These are phyloP conservation scores for Diadophis punctatus DNA, from an alignment of 2,113 vertebrate genomes.

Conservation along the genomic window DNA sequence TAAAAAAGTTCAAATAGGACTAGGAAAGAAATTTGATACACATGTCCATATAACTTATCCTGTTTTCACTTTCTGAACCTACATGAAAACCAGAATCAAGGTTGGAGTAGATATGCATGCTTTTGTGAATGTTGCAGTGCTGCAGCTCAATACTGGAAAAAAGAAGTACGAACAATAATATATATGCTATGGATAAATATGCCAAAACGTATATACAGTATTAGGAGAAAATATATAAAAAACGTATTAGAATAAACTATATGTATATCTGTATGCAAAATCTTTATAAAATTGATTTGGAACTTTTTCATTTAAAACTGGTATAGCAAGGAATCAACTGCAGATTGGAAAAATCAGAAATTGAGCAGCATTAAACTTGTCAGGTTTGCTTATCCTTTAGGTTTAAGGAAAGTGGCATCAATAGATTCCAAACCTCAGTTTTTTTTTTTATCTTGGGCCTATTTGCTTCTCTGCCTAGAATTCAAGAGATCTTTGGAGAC, in stretches of 20 bases:
- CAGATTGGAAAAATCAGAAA: not conserved
- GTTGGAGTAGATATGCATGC: not conserved
- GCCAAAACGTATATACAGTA: not conserved
- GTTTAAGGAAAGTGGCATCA: not conserved
- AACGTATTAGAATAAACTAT: not conserved
- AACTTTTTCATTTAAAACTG: not conserved
- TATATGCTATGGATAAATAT: not conserved
- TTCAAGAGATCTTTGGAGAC: not conserved
- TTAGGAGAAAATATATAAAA: not conserved
- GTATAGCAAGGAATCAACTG: not conserved
- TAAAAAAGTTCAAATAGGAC: not conserved
- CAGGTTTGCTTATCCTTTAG: not conserved
- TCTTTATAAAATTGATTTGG: not conserved
- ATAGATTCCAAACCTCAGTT: not conserved
- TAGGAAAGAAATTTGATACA: not conserved
- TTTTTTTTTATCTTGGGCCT: not conserved
- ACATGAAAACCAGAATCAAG: not conserved
- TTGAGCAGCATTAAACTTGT: not conserved
- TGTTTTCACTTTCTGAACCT: not conserved
- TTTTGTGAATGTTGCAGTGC: not conserved
- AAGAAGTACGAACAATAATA: not conserved
- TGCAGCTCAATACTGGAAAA: not conserved
- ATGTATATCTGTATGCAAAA: not conserved
- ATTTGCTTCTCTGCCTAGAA: conserved; percentile 6
- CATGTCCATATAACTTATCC: not conserved